Percentiles rank a stretch among this genome's conserved stretches.
phyloP scores from a whole-genome alignment of 23 tunicate species.

The Halocynthia roretzi region DNA sequence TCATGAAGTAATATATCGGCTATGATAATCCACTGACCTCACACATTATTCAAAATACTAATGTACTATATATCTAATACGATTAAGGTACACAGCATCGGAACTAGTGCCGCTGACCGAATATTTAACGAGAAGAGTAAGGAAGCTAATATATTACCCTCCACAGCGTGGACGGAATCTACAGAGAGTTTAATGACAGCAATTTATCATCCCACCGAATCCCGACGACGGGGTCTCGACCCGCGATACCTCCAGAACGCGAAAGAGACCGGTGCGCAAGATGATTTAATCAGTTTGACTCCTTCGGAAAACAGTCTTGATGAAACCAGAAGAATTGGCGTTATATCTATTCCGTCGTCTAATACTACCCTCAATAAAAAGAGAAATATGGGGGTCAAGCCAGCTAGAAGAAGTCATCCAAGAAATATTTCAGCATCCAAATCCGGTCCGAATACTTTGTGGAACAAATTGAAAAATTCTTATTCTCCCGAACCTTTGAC shows the following conservation, averaged over 20 bases:
- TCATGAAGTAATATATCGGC: too few relatives aligned
- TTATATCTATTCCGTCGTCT: slow-evolving; percentile 4
- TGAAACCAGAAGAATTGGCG: not conserved
- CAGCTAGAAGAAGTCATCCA: not conserved
- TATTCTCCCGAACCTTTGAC: slow-evolving; percentile 24
- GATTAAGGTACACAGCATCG: slow-evolving; percentile 13
- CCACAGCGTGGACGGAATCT: not conserved
- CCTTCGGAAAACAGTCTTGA: slow-evolving; percentile 7
- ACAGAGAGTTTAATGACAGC: slow-evolving; percentile 17
- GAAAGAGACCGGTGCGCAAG: not conserved
- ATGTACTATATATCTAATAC: not conserved
- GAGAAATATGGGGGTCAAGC: not conserved
- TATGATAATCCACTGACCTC: too few relatives aligned
- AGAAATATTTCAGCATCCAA: too few relatives aligned
- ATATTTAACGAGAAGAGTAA: too few relatives aligned
- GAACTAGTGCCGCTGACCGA: slow-evolving; percentile 8
- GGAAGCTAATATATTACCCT: not conserved
- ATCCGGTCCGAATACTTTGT: not conserved
- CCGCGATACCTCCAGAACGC: not conserved
- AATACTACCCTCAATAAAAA: not conserved
- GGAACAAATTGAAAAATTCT: slow-evolving; percentile 31
- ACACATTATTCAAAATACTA: too few relatives aligned
- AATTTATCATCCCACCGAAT: slow-evolving; percentile 12
- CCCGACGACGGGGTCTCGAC: not conserved
- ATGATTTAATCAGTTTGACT: slow-evolving; percentile 7